These are phyloP conservation scores for Osmerus eperlanus DNA, from an alignment of 2,113 vertebrate species.

Conservation along the genomic window DNA sequence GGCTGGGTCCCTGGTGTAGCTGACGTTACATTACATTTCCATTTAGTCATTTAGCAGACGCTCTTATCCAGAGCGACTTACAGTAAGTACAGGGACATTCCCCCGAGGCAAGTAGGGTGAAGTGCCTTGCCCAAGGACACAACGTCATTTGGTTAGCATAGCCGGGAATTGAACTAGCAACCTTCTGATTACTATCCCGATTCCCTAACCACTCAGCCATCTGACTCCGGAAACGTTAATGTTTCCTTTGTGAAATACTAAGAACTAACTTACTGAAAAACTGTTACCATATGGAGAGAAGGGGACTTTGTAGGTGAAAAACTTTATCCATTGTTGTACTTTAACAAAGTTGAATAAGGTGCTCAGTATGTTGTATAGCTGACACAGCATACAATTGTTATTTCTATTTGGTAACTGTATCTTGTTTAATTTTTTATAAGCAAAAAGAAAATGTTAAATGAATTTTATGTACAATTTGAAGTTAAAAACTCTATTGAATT, in stretches of 20 bases:
- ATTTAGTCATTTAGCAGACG: too few species aligned
- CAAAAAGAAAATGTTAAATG: neutral
- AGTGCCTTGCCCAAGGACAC: too few species aligned
- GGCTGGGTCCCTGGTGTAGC: slow-evolving; percentile 84
- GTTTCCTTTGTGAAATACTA: neutral
- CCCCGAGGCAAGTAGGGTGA: too few species aligned
- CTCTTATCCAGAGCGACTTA: too few species aligned
- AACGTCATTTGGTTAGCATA: too few species aligned
- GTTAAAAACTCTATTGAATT: neutral
- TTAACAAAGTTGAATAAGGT: too few species aligned
- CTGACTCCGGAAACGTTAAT: too few species aligned
- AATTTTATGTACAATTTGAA: slow-evolving; percentile 2
- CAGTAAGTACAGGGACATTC: too few species aligned
- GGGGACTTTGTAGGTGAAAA: neutral
- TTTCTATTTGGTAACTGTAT: slow-evolving; percentile 2
- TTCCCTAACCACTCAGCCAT: too few species aligned
- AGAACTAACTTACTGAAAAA: neutral
- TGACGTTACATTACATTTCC: neutral
- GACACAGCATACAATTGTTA: slow-evolving; percentile 41
- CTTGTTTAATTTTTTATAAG: neutral
- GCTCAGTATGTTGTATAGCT: slow-evolving; percentile 23
- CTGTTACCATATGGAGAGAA: neutral
- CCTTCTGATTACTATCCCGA: too few species aligned
- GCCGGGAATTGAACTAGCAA: too few species aligned
- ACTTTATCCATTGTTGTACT: too few species aligned